A percentile compares a stretch with the other conserved stretches of the same genome.
These are phyloP conservation scores for Pachliopta kotzebuea DNA, from an alignment of 2,888 invertebrate genomes.

Conservation along the genomic window DNA sequence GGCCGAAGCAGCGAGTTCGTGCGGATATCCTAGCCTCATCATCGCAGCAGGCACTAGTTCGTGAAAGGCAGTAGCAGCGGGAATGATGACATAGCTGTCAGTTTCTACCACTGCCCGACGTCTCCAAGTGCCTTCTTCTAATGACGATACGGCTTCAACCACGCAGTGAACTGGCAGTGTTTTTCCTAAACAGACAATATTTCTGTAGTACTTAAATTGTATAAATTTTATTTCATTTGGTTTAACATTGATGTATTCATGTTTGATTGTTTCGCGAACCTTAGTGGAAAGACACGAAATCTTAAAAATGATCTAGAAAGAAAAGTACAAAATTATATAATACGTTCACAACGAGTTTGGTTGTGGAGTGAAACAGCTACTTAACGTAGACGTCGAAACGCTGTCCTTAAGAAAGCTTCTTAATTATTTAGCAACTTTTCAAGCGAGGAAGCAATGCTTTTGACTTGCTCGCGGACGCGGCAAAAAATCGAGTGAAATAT, in stretches of 20 bases:
- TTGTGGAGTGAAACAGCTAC: constrained; percentile 39
- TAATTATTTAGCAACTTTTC: constrained; percentile 78
- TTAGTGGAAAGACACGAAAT: neutral
- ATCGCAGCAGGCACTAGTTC: constrained; percentile 96
- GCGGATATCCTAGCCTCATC: constrained; percentile 93
- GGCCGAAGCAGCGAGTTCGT: constrained; percentile 90
- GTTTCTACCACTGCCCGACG: constrained; percentile 90
- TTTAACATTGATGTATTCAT: neutral
- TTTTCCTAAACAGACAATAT: constrained; percentile 50
- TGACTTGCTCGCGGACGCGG: constrained; percentile 66
- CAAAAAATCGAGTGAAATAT: constrained; percentile 74
- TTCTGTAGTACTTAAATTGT: neutral
- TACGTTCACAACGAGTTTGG: constrained; percentile 20
- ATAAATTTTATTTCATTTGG: neutral
- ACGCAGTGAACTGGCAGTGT: constrained; percentile 97
- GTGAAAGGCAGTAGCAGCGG: constrained; percentile 93
- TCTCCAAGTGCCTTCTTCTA: constrained; percentile 83
- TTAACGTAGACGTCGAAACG: constrained; percentile 60
- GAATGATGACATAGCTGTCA: constrained; percentile 98
- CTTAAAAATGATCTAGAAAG: neutral
- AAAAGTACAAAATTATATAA: constrained; percentile 19
- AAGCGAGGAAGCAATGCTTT: constrained; percentile 74
- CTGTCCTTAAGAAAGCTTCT: constrained; percentile 68
- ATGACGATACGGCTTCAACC: constrained; percentile 90
- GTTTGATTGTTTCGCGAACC: neutral